phyloP scores from a whole-genome alignment of 2,888 invertebrate species.

The Lithosia quadra region DNA sequence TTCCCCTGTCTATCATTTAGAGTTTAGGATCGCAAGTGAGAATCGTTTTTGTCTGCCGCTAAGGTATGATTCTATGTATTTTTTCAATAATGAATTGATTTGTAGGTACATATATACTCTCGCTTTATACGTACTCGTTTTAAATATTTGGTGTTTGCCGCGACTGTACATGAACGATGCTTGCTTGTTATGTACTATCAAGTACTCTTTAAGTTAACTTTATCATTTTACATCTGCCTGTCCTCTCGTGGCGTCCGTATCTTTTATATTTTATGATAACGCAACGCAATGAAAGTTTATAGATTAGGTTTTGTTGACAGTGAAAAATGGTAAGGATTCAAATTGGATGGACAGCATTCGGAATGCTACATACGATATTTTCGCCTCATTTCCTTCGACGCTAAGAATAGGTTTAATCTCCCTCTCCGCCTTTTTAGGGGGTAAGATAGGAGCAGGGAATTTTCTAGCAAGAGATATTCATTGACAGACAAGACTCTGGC shows the following conservation, averaged over 20 bases:
- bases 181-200: no score
- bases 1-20: slow-evolving; percentile 30
- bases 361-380: neutral
- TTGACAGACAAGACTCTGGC: no score
- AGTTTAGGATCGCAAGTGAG: slow-evolving; percentile 20
- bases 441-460: no score
- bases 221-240: neutral
- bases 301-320: neutral
- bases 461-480: no score
- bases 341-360: neutral
- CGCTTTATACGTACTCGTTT: neutral
- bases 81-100: neutral
- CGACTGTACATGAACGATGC: no score
- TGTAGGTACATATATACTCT: no score
- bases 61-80: slow-evolving; percentile 7
- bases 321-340: neutral
- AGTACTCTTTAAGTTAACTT: neutral
- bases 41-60: slow-evolving; percentile 17
- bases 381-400: neutral
- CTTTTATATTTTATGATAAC: neutral
- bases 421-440: no score
- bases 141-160: neutral
- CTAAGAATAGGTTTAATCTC: neutral
- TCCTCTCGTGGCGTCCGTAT: neutral
- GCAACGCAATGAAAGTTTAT: neutral